These are phyloP conservation scores for Guaruba guarouba DNA, from an alignment of 2,113 vertebrate species.

Conservation along the genomic window DNA sequence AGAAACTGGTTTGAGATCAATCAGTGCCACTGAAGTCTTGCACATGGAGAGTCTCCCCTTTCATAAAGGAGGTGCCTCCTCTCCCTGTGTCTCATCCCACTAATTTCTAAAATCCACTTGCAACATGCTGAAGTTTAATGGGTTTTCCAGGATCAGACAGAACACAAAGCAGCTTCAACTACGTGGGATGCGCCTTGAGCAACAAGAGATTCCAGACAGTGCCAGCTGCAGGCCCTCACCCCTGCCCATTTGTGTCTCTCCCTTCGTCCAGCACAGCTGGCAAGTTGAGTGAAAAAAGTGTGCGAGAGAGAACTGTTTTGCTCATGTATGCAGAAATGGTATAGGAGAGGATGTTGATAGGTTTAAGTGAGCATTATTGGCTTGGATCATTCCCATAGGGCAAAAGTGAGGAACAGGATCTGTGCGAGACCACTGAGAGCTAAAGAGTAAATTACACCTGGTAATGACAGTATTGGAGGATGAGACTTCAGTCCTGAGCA, in stretches of 20 bases:
- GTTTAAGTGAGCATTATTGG: background rate
- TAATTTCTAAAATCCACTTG: background rate
- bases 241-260: fast-evolving
- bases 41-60: background rate
- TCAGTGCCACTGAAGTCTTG: background rate
- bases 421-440: background rate
- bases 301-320: background rate
- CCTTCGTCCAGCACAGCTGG: background rate
- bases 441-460: background rate
- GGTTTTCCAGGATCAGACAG: background rate
- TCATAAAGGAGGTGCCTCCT: background rate
- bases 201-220: fast-evolving
- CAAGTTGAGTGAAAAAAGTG: background rate
- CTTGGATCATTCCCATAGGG: background rate
- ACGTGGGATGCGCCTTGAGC: fast-evolving
- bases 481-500: background rate
- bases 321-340: fast-evolving
- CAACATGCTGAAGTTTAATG: background rate
- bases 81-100: no score
- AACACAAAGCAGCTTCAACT: background rate
- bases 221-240: background rate
- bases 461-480: fast-evolving
- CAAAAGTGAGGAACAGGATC: background rate
- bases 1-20: background rate
- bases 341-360: background rate